These are phyloP conservation scores for Drosophila auraria DNA, from an alignment of 1,140 invertebrate genomes.

Conservation along the genomic window DNA sequence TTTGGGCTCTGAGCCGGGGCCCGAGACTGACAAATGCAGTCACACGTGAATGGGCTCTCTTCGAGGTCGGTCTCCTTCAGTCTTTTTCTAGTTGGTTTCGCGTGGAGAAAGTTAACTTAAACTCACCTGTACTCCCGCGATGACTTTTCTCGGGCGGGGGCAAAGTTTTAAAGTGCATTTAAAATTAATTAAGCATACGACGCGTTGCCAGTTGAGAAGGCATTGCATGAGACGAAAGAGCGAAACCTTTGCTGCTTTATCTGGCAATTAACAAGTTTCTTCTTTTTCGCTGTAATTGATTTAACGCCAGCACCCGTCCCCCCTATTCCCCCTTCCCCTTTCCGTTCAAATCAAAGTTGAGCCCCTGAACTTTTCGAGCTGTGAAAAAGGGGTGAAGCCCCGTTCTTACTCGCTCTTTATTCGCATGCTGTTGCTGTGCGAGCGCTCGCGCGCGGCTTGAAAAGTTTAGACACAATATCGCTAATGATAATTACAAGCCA, in stretches of 20 bases:
- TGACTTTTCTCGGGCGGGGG: conserved; percentile 22
- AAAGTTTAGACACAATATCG: conserved; percentile 82
- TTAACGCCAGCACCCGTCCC: conserved; percentile 9
- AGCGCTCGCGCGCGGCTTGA: conserved; percentile 65
- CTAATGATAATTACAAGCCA: conserved; percentile 83
- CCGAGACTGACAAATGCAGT: conserved; percentile 73
- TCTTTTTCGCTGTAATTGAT: conserved; percentile 41
- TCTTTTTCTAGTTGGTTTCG: conserved; percentile 37
- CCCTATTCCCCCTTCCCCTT: neutral
- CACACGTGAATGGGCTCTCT: conserved; percentile 62
- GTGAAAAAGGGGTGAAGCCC: neutral
- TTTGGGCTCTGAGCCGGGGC: neutral
- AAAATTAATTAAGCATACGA: conserved; percentile 81
- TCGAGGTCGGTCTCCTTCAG: conserved; percentile 15
- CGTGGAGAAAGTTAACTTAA: conserved; percentile 67
- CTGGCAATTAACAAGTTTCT: conserved; percentile 49
- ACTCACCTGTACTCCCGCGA: conserved; percentile 15
- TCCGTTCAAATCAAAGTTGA: conserved; percentile 34
- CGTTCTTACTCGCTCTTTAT: conserved; percentile 22
- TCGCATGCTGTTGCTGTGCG: conserved; percentile 58
- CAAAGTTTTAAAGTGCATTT: conserved; percentile 81
- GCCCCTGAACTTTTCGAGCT: conserved; percentile 6
- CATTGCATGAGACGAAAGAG: conserved; percentile 43
- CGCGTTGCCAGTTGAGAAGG: conserved; percentile 50
- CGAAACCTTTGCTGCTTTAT: conserved; percentile 25